Evolutionary conservation across 2,113 vertebrate genomes (phyloP).

Genomic region (Piaya cayana): DNA sequence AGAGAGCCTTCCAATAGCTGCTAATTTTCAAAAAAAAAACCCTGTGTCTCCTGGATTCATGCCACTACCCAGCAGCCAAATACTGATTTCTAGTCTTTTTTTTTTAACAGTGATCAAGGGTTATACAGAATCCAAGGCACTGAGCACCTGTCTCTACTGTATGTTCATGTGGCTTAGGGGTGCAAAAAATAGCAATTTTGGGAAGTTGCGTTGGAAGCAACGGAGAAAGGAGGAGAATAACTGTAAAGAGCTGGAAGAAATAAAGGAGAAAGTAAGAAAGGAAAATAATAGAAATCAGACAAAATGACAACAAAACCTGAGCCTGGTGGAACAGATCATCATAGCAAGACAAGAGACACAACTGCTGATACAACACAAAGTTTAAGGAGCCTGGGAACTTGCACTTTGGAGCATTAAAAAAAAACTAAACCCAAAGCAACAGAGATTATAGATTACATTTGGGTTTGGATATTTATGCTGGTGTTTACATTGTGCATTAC

Average conservation of each 20-base stretch:
- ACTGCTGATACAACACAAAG: background rate
- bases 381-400: background rate
- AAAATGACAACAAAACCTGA: background rate
- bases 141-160: background rate
- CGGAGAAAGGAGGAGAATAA: background rate
- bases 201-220: background rate
- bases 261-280: background rate
- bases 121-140: background rate
- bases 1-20: background rate
- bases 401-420: background rate
- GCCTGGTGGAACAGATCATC: background rate
- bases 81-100: background rate
- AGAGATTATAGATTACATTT: background rate
- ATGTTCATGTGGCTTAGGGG: background rate
- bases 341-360: background rate
- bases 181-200: background rate
- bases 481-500: background rate
- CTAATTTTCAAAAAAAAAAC: background rate
- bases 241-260: background rate
- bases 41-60: background rate
- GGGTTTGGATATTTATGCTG: background rate
- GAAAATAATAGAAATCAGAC: background rate
- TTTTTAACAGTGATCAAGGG: background rate
- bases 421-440: background rate
- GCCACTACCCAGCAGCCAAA: background rate